A percentile compares a stretch with the other conserved stretches of the same genome.
Conservation (phyloP, 2,888 invertebrate genomes). For the Hoplodrina blanda region DNA sequence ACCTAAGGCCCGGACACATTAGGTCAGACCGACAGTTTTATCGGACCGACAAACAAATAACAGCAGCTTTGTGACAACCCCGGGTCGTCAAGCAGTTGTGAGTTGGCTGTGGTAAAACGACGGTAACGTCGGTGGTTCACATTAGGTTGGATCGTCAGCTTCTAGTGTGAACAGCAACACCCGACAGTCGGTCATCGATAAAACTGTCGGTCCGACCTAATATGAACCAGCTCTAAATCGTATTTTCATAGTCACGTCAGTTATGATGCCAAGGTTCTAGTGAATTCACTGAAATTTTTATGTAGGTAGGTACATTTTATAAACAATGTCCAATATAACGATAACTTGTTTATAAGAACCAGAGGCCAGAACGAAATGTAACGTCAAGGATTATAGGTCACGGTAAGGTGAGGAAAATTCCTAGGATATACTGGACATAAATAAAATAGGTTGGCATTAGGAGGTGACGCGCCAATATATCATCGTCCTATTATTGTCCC, state of each 20-base stretch:
- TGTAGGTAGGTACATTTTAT: conserved; percentile 15
- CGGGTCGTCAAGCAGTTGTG: no score
- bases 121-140: no score
- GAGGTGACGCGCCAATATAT: neutral
- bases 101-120: no score
- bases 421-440: conserved; percentile 12
- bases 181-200: no score
- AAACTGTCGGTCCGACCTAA: no score
- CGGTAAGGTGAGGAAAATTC: conserved; percentile 27
- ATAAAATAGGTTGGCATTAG: conserved; percentile 2
- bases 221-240: conserved; percentile 9
- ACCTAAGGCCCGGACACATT: no score
- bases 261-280: conserved; percentile 49
- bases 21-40: no score
- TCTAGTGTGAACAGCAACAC: no score
- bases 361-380: conserved; percentile 37
- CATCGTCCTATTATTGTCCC: no score
- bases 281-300: conserved; percentile 30
- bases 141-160: no score
- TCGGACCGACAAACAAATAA: no score
- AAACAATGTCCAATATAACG: conserved; percentile 44
- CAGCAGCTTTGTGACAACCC: no score
- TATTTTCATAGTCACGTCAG: conserved; percentile 47
- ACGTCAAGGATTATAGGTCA: conserved; percentile 30
- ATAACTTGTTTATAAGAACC: conserved; percentile 49